Evolutionary conservation across 2,113 vertebrate species (phyloP), one percentile per base, ranked within the genome.

Genomic region (Python bivittatus): DNA sequence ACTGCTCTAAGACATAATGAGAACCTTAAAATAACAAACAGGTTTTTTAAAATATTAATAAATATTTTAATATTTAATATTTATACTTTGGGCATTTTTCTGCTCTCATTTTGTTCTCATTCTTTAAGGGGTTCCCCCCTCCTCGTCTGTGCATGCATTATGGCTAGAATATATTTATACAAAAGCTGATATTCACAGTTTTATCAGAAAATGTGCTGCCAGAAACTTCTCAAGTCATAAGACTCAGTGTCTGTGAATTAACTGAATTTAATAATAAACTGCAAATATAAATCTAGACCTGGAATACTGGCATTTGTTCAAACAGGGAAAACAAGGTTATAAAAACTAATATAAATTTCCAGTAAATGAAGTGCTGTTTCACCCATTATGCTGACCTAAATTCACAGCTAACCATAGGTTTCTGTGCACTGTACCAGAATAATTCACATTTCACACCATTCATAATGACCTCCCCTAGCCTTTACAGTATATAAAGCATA

Each of bases 171-270:
- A 87, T 72, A 87, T 87, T 92, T 92, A 72, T 88, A 72, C 15
- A 56, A 29, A 79, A 88, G 23, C 25, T 79, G 91, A 92, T 52
- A 87, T 87, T 91, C 61, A 87, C n/a, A 57, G 33, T 25, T 42
- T 68, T 91, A 68, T 68, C 52, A 86, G 61, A 86, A 54, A 54
- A n/a, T 54, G 48, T 72, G 23, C 60, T 38, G 13, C 61, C 29
- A 72, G 61, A 54, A 56, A 23, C 61, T 27, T 54, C 60, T 56
- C 84, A 79, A 91, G 85, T 91, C 60, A 91, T 86, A 88, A 57
- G 84, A 42, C 33, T 15, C 56, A 53, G 33, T 8, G 60, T 23
- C 83, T 56, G 58, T 87, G 38, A 92, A 64, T 68, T 42, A 85
- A 90, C 15, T 44, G 15, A 57, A 92, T 15, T 64, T 48, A 64